Evolutionary conservation across 1,140 invertebrate genomes (phyloP).

Genomic region (Panagrolaimus sp.): DNA sequence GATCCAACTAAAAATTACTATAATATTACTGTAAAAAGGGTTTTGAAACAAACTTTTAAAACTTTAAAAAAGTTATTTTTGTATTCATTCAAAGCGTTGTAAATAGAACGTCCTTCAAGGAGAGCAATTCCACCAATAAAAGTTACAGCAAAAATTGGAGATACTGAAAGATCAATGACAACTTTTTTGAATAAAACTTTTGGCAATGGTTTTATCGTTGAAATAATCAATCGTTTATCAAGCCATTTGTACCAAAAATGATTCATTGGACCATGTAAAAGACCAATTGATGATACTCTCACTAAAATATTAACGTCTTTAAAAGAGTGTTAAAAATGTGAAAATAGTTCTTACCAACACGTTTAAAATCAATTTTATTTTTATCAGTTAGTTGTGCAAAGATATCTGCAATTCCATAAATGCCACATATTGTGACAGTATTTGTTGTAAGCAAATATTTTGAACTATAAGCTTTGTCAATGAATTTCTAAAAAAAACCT

Average conservation of each 20-base stretch:
- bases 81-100: background rate
- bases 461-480: background rate
- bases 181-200: background rate
- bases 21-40: background rate
- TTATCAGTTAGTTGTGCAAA: background rate
- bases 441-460: background rate
- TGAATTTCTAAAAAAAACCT: background rate
- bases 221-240: background rate
- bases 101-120: background rate
- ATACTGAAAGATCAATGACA: background rate
- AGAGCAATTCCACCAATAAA: background rate
- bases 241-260: background rate
- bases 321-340: no score
- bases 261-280: slow-evolving; percentile 7
- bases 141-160: background rate
- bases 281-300: background rate
- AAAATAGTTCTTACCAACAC: background rate
- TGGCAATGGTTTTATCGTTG: background rate
- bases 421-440: background rate
- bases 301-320: background rate
- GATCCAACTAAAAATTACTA: slow-evolving; percentile 8
- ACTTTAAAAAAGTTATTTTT: background rate
- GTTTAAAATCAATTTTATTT: background rate
- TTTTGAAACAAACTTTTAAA: background rate
- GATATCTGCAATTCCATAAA: slow-evolving; percentile 5